Conservation (phyloP, 2,888 invertebrate genomes). For the Andrena bicolor region DNA sequence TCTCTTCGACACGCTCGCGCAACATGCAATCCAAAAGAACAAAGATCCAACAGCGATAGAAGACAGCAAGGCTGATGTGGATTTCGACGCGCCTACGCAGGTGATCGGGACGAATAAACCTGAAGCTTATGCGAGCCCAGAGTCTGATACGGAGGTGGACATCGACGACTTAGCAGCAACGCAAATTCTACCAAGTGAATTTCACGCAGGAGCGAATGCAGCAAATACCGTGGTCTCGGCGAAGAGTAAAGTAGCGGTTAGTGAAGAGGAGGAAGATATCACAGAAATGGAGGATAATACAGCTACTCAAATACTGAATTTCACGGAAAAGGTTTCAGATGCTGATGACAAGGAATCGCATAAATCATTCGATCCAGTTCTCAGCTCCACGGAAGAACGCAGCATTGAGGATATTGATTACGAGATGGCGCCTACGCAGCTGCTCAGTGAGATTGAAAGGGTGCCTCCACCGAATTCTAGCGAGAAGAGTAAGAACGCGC, state of each 20-base stretch:
- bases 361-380: background rate
- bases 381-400: background rate
- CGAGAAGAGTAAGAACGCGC: background rate
- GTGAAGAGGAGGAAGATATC: conserved; percentile 6
- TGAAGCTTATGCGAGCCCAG: background rate
- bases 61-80: background rate
- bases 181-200: conserved; percentile 37
- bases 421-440: conserved; percentile 66
- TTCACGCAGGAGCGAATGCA: background rate
- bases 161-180: background rate
- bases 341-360: background rate
- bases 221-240: background rate
- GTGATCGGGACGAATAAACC: background rate
- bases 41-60: background rate
- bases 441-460: conserved; percentile 28
- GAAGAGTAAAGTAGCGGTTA: background rate
- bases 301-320: conserved; percentile 44
- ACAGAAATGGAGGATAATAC: conserved; percentile 48
- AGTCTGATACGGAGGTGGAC: background rate
- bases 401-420: conserved; percentile 61
- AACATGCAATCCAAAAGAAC: conserved; percentile 9
- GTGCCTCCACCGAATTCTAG: background rate
- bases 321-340: background rate
- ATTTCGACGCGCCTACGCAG: conserved; percentile 7
- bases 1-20: conserved; percentile 57